These are phyloP conservation scores for Oligia strigilis DNA, from an alignment of 2,888 invertebrate genomes.

Conservation along the genomic window DNA sequence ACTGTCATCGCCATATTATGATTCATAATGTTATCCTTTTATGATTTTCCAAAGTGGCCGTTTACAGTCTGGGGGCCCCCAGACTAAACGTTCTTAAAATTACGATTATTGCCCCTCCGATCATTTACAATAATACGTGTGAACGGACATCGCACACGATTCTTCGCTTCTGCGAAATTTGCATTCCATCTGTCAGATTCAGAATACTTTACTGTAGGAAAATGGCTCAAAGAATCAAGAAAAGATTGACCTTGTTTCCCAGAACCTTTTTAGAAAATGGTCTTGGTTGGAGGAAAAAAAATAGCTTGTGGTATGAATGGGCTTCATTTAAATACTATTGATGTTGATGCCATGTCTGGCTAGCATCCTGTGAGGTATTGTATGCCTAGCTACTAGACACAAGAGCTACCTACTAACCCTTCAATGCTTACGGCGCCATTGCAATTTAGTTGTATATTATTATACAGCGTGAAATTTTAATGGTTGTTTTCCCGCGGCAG, in stretches of 20 bases:
- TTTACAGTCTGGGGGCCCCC: too few species aligned
- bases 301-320: constrained; percentile 16
- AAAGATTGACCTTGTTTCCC: constrained; percentile 13
- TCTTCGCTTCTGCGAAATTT: constrained; percentile 33
- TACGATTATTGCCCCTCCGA: not conserved
- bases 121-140: constrained; percentile 37
- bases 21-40: too few species aligned
- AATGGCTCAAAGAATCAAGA: constrained; percentile 10
- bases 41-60: too few species aligned
- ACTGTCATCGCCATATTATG: too few species aligned
- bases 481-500: too few species aligned
- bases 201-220: constrained; percentile 8
- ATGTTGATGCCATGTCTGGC: constrained; percentile 57
- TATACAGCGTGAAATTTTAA: not conserved
- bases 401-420: constrained; percentile 54
- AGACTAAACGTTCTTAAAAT: too few species aligned
- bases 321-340: constrained; percentile 31
- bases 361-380: constrained; percentile 54
- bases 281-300: constrained; percentile 16
- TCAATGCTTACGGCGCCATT: constrained; percentile 46
- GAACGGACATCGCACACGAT: constrained; percentile 18
- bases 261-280: constrained; percentile 11
- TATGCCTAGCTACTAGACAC: constrained; percentile 44
- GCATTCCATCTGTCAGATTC: constrained; percentile 29
- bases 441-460: constrained; percentile 53